These are phyloP conservation scores for Grus americana DNA, from an alignment of 2,113 vertebrate species.

Conservation along the genomic window DNA sequence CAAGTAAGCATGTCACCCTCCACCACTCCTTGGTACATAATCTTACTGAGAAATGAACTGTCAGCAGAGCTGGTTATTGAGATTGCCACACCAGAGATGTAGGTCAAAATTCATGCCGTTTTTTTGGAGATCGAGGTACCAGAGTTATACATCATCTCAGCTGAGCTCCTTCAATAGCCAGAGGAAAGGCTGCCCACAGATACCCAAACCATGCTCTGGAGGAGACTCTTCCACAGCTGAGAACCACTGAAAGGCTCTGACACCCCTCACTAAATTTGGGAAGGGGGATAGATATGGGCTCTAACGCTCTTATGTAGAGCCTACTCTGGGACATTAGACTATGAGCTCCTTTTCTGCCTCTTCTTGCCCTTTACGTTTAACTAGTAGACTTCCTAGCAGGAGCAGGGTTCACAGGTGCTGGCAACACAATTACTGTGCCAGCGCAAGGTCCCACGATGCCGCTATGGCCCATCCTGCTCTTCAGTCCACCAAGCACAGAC, in stretches of 20 bases:
- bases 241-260: neutral
- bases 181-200: neutral
- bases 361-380: neutral
- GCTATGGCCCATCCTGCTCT: neutral
- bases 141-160: neutral
- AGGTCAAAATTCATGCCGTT: neutral
- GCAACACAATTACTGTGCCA: neutral
- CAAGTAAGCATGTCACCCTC: neutral
- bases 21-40: neutral
- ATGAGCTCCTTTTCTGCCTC: neutral
- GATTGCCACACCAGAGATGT: neutral
- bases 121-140: neutral
- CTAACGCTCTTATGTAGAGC: neutral
- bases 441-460: neutral
- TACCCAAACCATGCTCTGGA: neutral
- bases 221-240: neutral
- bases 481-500: neutral
- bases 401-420: neutral
- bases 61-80: neutral
- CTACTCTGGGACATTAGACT: neutral
- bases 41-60: neutral
- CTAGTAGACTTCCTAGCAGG: neutral
- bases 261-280: neutral
- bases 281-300: neutral
- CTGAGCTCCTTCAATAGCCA: neutral